phyloP scores from a whole-genome alignment of 2,113 vertebrate species.

The Callorhinus ursinus region DNA sequence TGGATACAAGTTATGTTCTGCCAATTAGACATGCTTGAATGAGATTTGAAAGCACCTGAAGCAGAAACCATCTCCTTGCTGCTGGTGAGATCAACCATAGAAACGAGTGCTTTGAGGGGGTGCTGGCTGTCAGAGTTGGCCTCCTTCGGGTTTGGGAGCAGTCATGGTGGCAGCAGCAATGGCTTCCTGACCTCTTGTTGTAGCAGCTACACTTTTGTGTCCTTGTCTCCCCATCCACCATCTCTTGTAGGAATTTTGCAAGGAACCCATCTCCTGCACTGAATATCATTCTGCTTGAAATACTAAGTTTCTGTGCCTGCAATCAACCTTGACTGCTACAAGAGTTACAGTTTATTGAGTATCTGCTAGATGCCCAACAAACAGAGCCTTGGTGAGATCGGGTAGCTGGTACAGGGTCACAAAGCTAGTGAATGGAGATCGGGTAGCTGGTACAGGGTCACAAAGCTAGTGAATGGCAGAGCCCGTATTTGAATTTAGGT shows the following conservation, averaged over 20 bases:
- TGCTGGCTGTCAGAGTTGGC: background rate
- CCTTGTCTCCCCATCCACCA: background rate
- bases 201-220: background rate
- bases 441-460: background rate
- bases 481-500: background rate
- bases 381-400: background rate
- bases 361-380: background rate
- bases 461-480: background rate
- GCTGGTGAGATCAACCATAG: background rate
- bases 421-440: background rate
- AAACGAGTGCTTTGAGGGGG: background rate
- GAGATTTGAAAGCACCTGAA: background rate
- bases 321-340: background rate
- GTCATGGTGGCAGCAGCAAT: background rate
- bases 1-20: background rate
- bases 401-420: background rate
- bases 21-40: background rate
- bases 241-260: background rate
- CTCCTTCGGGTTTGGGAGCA: background rate
- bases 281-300: constrained; percentile 30
- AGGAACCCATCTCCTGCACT: background rate
- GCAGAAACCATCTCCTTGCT: background rate
- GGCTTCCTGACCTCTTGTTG: background rate
- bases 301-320: background rate
- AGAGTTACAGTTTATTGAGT: background rate